Base-by-base conservation (phyloP, 2,113 vertebrate species). In the Amphiprion ocellaris region DNA sequence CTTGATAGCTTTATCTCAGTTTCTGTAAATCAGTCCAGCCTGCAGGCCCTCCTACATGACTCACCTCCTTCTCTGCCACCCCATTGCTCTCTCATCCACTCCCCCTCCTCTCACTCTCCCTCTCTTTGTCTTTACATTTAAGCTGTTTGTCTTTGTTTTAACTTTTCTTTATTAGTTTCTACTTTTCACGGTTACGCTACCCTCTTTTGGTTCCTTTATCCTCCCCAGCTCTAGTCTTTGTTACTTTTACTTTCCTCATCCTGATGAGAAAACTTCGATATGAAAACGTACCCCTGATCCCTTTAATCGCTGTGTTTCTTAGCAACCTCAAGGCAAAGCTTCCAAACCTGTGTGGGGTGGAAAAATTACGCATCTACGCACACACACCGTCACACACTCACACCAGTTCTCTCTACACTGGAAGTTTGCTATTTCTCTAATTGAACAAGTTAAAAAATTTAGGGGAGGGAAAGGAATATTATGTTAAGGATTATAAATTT, bases 221-320 rank as follows among this genome's bases (percentile, higher is more conserved):
- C 7, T 23, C 10, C 8, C 74, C 33, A 69, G 41, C 24, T 54
- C 46, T 11, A 1, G n/a, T 64, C 44, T 83, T 74, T 74, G 55
- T 71, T 83, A 78, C 41, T 33, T 24, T 66, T 58, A 15, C 10
- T 60, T 67, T 17, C 8, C 6, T 79, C 23, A 17, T 84, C 39
- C 15, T 26, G 70, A 71, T 69, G 60, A 67, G 63, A 62, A 64
- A 54, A 60, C 47, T 69, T 77, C 3, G 5, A 82, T 74, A 75
- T 75, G 58, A 78, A 88, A 84, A 87, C 24, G 62, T 61, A 52
- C 23, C 6, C 46, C 62, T 60, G 26, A 86, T 83, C 67, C 50
- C 12, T 83, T 74, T 87, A 86, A 90, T 84, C 79, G 66, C 56
- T 74, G 63, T 80, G 81, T 89, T 87, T 72, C 84, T 82, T 74